Evolutionary conservation across 2,113 vertebrate genomes (phyloP).

Genomic region (Oryzias celebensis): DNA sequence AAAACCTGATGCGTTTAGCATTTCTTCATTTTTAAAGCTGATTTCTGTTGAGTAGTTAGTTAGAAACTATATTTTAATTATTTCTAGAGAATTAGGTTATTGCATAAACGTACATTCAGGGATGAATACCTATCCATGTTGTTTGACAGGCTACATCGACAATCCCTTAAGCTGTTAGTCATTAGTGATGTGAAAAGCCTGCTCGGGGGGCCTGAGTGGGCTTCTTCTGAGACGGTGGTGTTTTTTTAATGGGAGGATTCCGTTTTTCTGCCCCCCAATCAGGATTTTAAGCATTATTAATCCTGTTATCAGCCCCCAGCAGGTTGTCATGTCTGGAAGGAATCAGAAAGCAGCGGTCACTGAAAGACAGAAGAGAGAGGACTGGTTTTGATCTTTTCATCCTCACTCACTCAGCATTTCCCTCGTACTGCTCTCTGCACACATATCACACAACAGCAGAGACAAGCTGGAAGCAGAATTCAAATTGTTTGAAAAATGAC

Average conservation of each 20-base stretch:
- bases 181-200: slow-evolving; percentile 42
- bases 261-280: slow-evolving; percentile 93
- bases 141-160: slow-evolving; percentile 41
- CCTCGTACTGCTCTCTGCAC: slow-evolving; percentile 3
- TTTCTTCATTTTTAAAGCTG: slow-evolving; percentile 2
- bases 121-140: slow-evolving; percentile 39
- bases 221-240: slow-evolving; percentile 75
- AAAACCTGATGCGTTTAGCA: neutral
- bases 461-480: too few species aligned
- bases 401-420: slow-evolving; percentile 13
- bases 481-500: too few species aligned
- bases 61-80: slow-evolving; percentile 52
- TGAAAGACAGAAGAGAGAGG: slow-evolving; percentile 71
- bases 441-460: slow-evolving; percentile 9
- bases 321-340: slow-evolving; percentile 89
- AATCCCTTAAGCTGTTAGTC: slow-evolving; percentile 51
- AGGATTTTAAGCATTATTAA: slow-evolving; percentile 92
- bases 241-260: slow-evolving; percentile 94
- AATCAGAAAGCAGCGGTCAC: slow-evolving; percentile 86
- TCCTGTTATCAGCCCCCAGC: slow-evolving; percentile 98
- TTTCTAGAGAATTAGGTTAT: slow-evolving; percentile 40
- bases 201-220: slow-evolving; percentile 33
- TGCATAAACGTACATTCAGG: slow-evolving; percentile 26
- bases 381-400: slow-evolving; percentile 55
- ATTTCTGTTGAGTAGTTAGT: neutral